Evolutionary conservation across 2,888 invertebrate species (phyloP), one percentile per base, ranked within the genome.

Genomic region (Drosophila bunnanda): DNA sequence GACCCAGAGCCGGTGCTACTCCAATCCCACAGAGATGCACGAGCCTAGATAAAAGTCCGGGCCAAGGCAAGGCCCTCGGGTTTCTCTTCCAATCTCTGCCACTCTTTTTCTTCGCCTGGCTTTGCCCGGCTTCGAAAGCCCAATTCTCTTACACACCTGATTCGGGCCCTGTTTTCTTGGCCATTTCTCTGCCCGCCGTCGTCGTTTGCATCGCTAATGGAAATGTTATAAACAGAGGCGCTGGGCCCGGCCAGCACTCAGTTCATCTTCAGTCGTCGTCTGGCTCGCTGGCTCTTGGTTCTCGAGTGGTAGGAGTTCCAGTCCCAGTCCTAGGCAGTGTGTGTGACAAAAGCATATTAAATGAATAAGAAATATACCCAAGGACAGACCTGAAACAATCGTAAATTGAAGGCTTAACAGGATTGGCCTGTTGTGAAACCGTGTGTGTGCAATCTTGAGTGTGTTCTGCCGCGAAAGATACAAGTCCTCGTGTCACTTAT

Each of bases 181-280:
- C 65, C 77, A 89, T 87, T 83, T 87, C 88, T 84, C 77, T 68
- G 28, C 50, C 68, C 28, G 46, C 28, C 46, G 46, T 30, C 48
- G 75, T 53, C 66, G 74, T 80, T 66, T 59, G 77, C 72, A 68
- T 77, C 70, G 76, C 77, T 80, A 87, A 84, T 82, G 88, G 76
- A 88, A 90, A 91, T 90, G 90, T 91, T 92, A 92, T 92, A 92
- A 92, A 91, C 91, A 58, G 73, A 72, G 72, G 53, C 70, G 80
- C 80, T 80, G 81, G 84, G 77, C 82, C 79, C 84, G 81, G 84
- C 80, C 88, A 88, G 79, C 82, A 89, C 78, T 90, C 92, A 92
- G 92, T 92, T 90, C 87, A 89, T 91, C 89, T 88, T 88, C 80
- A 86, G 90, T 82, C 88, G 90, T 89, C 89, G 91, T 82, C 88